Evolutionary conservation across 1,140 invertebrate genomes (phyloP), one percentile per base, ranked within the genome.

Genomic region (Cephus cinctus): DNA sequence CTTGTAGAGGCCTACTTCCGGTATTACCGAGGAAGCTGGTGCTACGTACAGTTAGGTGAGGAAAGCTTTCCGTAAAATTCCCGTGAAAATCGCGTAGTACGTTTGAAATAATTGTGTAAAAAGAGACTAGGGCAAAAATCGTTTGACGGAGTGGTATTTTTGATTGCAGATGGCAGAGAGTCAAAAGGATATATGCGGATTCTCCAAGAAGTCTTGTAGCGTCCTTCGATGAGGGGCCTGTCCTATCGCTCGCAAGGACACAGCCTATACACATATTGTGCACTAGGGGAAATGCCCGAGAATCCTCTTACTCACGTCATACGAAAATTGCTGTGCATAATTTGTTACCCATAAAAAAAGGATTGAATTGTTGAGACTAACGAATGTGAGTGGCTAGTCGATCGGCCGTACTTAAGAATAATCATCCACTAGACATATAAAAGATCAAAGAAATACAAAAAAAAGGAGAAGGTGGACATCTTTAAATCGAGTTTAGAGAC

Each of bases 11-110:
- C 34, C 36, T 38, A 56, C 41, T 67, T 67, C 61, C 59, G 54
- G 43, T 55, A 61, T 38, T 39, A 21, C 36, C 38, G 25, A 44
- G 36, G 43, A 46, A 55, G 52, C 55, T 56, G 38, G 47, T 63
- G 59, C 52, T 57, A 61, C 57, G 50, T 55, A 38, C 11, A 55
- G 52, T 66, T 65, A 67, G 65, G 65, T 67, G 57, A 67, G 59
- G 36, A 57, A 49, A 39, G 38, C 50, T 53, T 47, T 23, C 22
- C 20, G 50, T 9, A 40, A 47, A 54, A 44, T 43, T 53, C 47
- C 16, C 36, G 18, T 30, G 50, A 30, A 46, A 44, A 43, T 56
- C n/a, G 41, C 14, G 25, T 32, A 43, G 32, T 15, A 45, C 32
- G 12, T 27, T 47, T 47, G 35, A 45, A 47, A 63, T 60, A 52